Conservation (phyloP, 2,113 vertebrate species). For the Sphyrna mokarran region DNA sequence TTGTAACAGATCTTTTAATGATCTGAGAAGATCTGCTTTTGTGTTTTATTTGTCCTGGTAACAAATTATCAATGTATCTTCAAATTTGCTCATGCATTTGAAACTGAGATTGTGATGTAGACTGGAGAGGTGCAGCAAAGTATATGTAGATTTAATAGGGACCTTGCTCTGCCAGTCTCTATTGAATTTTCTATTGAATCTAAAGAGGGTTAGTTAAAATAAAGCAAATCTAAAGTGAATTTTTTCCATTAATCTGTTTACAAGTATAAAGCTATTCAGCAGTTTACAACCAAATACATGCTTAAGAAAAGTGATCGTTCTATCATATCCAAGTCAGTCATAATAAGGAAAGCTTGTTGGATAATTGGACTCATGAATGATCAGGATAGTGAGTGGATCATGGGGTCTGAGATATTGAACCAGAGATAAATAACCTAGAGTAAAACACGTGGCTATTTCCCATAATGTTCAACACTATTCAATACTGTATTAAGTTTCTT, state of each 20-base stretch:
- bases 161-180: neutral
- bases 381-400: neutral
- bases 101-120: neutral
- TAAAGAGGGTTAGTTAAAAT: neutral
- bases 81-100: neutral
- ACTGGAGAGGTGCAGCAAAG: neutral
- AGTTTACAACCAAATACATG: neutral
- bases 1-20: too few relatives aligned
- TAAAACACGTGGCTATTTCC: neutral
- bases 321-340: neutral
- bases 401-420: neutral
- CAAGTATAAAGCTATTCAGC: neutral
- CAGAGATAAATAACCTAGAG: neutral
- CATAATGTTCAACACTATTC: neutral
- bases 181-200: neutral
- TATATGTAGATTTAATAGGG: neutral
- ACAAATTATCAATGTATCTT: neutral
- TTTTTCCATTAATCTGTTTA: neutral
- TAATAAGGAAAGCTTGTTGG: neutral
- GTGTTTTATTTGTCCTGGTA: neutral
- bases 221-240: neutral
- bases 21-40: too few relatives aligned
- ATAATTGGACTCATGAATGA: neutral
- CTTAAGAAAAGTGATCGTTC: neutral
- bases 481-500: neutral